Base-by-base conservation (phyloP, 2,797 vertebrate genomes). In the Buphagus erythrorhynchus region DNA sequence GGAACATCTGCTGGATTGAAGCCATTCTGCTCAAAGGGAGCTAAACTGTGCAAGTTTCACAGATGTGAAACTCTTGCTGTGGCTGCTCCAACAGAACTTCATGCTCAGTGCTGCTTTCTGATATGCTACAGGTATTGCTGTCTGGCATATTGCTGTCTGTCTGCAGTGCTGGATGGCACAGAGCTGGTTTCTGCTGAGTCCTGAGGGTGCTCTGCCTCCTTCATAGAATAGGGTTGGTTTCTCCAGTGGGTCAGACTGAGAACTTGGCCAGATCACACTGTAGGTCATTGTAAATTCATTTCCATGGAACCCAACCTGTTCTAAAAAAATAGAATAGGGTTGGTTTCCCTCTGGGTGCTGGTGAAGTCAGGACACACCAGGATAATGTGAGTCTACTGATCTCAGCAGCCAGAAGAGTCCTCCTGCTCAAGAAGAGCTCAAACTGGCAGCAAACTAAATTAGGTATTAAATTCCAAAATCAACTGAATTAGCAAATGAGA, bases 131-230 rank as follows among this genome's bases (percentile, higher is more conserved):
- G 66, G 26, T 1, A 4, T 3, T 81, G 62, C 45, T 75, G 35
- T 17, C n/a, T n/a, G n/a, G n/a, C n/a, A n/a, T n/a, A n/a, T n/a
- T n/a, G n/a, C n/a, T n/a, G n/a, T n/a, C n/a, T n/a, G n/a, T n/a
- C n/a, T n/a, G n/a, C 62, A 49, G 2, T 15, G 20, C 0, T 16
- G 35, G 5, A 2, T 1, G 5, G 22, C 6, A n/a, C 1, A 33
- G 9, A 10, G 13, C 67, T 16, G 7, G 14, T 10, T 74, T n/a
- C 0, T 29, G 83, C 65, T 20, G 28, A 51, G 9, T 13, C 13
- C 17, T 40, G 36, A 67, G 72, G 21, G 11, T 46, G 29, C n/a
- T 3, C 24, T 52, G 33, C 33, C 57, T 16, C 4, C 8, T 40
- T 25, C 35, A n/a, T n/a, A n/a, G n/a, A n/a, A n/a, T n/a, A n/a